Evolutionary conservation across 2,113 vertebrate genomes (phyloP).

Genomic region (Podarcis cretensis): DNA sequence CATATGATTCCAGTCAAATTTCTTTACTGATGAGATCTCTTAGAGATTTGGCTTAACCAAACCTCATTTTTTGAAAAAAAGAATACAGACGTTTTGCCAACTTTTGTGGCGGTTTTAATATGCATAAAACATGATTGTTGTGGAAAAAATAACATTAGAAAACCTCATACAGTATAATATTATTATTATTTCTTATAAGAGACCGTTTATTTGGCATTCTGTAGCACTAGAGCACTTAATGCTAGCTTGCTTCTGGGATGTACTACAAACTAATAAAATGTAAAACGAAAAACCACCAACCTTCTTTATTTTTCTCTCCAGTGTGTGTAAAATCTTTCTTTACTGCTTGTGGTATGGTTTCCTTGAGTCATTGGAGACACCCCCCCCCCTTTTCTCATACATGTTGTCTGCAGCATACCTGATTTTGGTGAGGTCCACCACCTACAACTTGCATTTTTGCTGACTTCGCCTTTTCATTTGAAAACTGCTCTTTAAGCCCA

Average conservation of each 20-base stretch:
- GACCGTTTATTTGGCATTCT: background rate
- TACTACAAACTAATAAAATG: background rate
- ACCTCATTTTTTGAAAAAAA: background rate
- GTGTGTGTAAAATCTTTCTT: background rate
- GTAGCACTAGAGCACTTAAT: background rate
- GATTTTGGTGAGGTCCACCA: background rate
- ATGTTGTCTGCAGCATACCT: background rate
- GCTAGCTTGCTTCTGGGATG: background rate
- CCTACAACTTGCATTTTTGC: background rate
- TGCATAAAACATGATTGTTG: background rate
- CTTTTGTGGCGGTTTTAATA: background rate
- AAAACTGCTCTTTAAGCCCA: background rate
- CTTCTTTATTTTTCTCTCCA: background rate
- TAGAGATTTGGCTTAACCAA: background rate
- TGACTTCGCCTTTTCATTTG: background rate
- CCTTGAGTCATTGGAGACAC: background rate
- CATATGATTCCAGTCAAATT: background rate
- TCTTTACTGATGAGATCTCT: background rate
- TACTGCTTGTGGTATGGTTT: background rate
- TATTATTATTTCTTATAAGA: background rate
- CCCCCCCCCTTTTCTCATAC: background rate
- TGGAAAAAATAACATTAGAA: background rate
- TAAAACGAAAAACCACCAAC: too few relatives aligned
- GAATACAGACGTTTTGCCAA: rapidly evolving
- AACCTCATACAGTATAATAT: background rate